Evolutionary conservation across 2,113 vertebrate genomes (phyloP).

Genomic region (Ariopsis seemanni): DNA sequence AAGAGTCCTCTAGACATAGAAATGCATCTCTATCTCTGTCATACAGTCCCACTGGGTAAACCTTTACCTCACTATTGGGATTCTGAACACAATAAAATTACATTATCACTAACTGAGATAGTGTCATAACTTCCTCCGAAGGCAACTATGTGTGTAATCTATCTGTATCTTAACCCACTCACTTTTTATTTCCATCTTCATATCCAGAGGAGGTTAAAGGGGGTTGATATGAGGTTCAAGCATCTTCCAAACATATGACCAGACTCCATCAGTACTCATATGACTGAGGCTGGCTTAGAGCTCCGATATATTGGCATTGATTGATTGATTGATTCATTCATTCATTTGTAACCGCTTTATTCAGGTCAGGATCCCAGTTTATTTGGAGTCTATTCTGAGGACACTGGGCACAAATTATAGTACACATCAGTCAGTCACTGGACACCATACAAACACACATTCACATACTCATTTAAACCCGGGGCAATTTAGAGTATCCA

Average conservation of each 20-base stretch:
- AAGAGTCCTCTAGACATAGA: background rate
- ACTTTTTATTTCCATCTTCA: conserved; percentile 34
- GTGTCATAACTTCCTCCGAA: conserved; percentile 43
- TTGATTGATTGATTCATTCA: background rate
- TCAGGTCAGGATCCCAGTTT: background rate
- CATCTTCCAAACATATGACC: conserved; percentile 5
- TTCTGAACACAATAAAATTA: conserved; percentile 48
- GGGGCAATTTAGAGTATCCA: background rate
- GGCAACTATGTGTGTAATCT: conserved; percentile 32
- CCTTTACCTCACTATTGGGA: conserved; percentile 35
- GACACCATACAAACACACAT: background rate
- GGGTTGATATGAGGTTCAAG: background rate
- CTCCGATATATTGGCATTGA: background rate
- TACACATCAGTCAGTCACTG: background rate
- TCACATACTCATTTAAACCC: background rate
- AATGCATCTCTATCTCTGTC: background rate
- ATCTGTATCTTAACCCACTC: conserved; percentile 40
- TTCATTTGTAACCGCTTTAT: background rate
- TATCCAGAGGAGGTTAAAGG: conserved; percentile 24
- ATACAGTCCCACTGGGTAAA: conserved; percentile 17
- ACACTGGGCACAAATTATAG: background rate
- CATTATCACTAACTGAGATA: conserved; percentile 39
- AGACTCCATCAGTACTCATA: conserved; percentile 1
- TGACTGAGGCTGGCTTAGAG: conserved; percentile 15
- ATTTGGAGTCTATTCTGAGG: background rate